Conservation (phyloP, 2,113 vertebrate genomes). For the Plecturocebus donacophilus region DNA sequence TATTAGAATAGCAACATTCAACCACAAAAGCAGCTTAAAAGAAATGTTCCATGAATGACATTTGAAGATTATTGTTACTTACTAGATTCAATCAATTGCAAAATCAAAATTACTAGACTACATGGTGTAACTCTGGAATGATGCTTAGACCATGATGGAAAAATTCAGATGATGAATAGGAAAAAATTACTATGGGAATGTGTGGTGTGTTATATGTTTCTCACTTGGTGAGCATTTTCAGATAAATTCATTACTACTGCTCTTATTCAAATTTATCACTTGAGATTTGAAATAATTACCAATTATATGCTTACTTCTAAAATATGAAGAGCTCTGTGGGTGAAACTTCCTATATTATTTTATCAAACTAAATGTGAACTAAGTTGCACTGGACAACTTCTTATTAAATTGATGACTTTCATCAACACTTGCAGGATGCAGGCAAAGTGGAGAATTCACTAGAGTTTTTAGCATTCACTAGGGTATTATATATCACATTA, state of each 20-base stretch:
- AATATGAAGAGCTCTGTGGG: neutral
- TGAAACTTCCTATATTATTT: neutral
- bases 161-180: conserved; percentile 48
- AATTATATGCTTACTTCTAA: conserved; percentile 6
- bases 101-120: conserved; percentile 18
- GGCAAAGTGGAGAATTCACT: neutral
- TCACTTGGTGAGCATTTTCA: conserved; percentile 46
- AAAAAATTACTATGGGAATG: neutral
- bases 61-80: neutral
- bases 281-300: conserved; percentile 41
- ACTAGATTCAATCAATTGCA: neutral
- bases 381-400: neutral
- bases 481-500: neutral
- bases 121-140: neutral
- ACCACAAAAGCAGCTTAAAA: neutral
- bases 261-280: conserved; percentile 33
- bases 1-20: conserved; percentile 5
- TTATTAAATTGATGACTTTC: conserved; percentile 40
- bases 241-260: conserved; percentile 38
- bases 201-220: neutral
- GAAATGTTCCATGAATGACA: neutral
- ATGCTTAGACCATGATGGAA: neutral
- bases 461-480: neutral
- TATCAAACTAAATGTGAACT: conserved; percentile 1
- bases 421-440: neutral